These are phyloP conservation scores for Eidolon dupreanum DNA, from an alignment of 2,797 vertebrate species.

Conservation along the genomic window DNA sequence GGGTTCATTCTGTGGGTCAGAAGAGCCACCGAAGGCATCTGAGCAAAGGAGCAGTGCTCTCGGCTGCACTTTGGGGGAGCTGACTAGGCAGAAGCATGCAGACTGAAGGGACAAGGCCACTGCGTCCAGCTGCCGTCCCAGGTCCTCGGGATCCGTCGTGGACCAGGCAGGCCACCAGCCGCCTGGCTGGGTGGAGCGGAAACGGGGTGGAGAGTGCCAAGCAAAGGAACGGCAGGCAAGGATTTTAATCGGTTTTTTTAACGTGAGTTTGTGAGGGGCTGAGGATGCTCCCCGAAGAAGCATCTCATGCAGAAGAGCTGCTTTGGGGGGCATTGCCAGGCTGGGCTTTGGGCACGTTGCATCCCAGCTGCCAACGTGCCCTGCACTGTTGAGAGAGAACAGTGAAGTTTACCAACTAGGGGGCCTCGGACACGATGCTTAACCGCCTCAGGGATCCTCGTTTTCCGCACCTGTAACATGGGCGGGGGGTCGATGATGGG, in stretches of 20 bases:
- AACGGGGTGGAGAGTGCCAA: not conserved
- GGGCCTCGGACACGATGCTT: not conserved
- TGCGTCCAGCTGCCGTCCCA: not conserved
- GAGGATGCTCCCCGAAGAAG: not conserved
- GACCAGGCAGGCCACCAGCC: not conserved
- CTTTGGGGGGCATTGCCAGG: too few relatives aligned
- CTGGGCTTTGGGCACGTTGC: accelerated
- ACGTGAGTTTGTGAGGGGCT: too few relatives aligned
- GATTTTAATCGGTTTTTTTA: not conserved
- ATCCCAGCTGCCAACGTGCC: not conserved
- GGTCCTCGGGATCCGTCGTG: not conserved
- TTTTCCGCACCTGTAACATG: not conserved
- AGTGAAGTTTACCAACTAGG: not conserved
- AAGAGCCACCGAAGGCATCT: not conserved
- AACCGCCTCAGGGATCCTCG: not conserved
- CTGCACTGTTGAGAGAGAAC: not conserved
- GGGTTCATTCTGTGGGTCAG: not conserved
- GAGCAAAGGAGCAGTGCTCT: not conserved
- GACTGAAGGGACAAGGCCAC: too few relatives aligned
- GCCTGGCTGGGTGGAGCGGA: not conserved
- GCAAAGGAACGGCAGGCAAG: not conserved
- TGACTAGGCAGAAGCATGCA: accelerated
- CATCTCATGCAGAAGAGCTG: not conserved
- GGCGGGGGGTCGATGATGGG: accelerated
- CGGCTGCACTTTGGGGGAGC: not conserved